Evolutionary conservation across 2,888 invertebrate genomes (phyloP).

Genomic region (Cenopis cana): DNA sequence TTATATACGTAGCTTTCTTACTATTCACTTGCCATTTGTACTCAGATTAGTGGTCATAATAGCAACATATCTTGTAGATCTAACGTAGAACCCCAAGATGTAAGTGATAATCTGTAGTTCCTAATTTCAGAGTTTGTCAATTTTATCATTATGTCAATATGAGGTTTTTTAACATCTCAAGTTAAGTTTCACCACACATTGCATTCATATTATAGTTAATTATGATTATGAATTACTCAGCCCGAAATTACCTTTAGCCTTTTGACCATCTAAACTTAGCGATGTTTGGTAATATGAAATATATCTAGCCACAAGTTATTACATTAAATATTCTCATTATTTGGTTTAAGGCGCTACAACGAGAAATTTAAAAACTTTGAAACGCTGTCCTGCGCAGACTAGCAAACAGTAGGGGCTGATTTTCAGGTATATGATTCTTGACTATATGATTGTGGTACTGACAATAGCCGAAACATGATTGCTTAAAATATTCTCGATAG

Average conservation of each 20-base stretch:
- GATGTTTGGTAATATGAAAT: no score
- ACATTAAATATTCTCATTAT: no score
- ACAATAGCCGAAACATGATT: no score
- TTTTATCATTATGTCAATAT: slow-evolving; percentile 7
- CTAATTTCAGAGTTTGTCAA: slow-evolving; percentile 29
- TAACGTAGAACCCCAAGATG: slow-evolving; percentile 7
- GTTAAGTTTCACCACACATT: neutral
- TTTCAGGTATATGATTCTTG: no score
- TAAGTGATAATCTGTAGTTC: slow-evolving; percentile 35
- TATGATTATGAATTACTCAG: neutral
- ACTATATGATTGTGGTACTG: no score
- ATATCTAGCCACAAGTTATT: no score
- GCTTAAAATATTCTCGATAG: no score
- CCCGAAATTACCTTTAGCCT: neutral
- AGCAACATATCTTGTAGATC: slow-evolving; percentile 40
- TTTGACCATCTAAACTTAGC: neutral
- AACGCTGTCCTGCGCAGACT: no score
- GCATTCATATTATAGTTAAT: neutral
- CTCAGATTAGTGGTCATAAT: slow-evolving; percentile 17
- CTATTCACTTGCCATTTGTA: slow-evolving; percentile 27
- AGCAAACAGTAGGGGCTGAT: no score
- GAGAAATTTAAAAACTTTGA: no score
- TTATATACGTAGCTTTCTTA: slow-evolving; percentile 42
- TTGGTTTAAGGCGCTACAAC: neutral
- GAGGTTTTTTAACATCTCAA: no score